These are phyloP conservation scores for Regulus satrapa DNA, from an alignment of 2,113 vertebrate species.

Conservation along the genomic window DNA sequence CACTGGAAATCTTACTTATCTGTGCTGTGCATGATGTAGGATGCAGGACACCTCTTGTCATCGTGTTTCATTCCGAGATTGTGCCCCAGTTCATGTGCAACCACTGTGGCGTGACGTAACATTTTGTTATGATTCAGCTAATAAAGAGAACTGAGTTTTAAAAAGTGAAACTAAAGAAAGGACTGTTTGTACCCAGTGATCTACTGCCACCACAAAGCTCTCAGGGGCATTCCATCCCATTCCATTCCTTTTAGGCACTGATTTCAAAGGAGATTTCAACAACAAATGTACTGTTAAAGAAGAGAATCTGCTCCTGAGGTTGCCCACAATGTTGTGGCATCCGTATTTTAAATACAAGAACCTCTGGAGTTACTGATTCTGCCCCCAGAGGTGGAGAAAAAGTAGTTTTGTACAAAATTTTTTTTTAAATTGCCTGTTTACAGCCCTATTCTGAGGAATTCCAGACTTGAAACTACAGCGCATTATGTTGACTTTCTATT, in stretches of 20 bases:
- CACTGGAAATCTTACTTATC: conserved; percentile 68
- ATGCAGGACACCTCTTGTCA: conserved; percentile 28
- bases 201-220: neutral
- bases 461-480: neutral
- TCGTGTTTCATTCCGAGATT: conserved; percentile 88
- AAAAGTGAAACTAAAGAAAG: neutral
- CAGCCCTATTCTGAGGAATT: neutral
- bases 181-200: neutral
- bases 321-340: neutral
- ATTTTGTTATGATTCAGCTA: conserved; percentile 60
- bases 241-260: neutral
- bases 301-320: neutral
- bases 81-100: conserved; percentile 89
- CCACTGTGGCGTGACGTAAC: conserved; percentile 68
- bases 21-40: conserved; percentile 76
- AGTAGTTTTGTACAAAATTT: neutral
- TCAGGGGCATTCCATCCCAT: neutral
- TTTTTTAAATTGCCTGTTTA: neutral
- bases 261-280: neutral
- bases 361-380: neutral
- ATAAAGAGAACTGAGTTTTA: neutral
- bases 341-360: neutral
- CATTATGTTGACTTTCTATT: neutral
- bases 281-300: neutral
- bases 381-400: neutral